phyloP scores from a whole-genome alignment of 2,888 invertebrate species.

The Andrena fulva region DNA sequence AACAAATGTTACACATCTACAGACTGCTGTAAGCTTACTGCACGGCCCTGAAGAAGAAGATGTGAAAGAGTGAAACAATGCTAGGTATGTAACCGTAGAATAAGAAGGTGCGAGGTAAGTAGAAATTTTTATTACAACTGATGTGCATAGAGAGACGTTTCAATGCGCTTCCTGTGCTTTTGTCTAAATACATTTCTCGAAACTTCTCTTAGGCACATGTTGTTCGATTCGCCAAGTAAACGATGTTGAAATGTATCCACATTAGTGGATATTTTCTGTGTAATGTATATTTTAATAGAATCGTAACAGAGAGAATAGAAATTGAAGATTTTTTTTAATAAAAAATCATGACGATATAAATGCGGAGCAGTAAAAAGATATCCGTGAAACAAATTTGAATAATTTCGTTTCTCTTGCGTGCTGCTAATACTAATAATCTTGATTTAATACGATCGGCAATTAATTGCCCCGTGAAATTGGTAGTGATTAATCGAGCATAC shows the following conservation, averaged over 20 bases:
- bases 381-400: not conserved
- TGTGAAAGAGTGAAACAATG: conserved; percentile 51
- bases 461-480: not conserved
- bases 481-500: not conserved
- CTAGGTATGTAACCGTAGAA: conserved; percentile 60
- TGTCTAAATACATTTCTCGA: not conserved
- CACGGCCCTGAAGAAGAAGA: conserved; percentile 50
- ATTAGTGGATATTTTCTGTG: not conserved
- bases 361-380: not conserved
- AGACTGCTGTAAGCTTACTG: conserved; percentile 5
- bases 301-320: too few relatives aligned
- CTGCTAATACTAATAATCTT: not conserved
- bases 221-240: conserved; percentile 49
- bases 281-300: too few relatives aligned
- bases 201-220: conserved; percentile 39
- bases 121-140: conserved; percentile 19
- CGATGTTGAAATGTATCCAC: conserved; percentile 2
- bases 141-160: conserved; percentile 35
- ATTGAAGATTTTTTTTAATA: too few relatives aligned
- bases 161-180: not conserved
- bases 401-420: not conserved
- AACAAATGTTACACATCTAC: not conserved
- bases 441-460: not conserved
- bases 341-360: not conserved
- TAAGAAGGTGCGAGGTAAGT: conserved; percentile 56